These are phyloP conservation scores for Polyploca ridens DNA, from an alignment of 2,888 invertebrate genomes.

Conservation along the genomic window DNA sequence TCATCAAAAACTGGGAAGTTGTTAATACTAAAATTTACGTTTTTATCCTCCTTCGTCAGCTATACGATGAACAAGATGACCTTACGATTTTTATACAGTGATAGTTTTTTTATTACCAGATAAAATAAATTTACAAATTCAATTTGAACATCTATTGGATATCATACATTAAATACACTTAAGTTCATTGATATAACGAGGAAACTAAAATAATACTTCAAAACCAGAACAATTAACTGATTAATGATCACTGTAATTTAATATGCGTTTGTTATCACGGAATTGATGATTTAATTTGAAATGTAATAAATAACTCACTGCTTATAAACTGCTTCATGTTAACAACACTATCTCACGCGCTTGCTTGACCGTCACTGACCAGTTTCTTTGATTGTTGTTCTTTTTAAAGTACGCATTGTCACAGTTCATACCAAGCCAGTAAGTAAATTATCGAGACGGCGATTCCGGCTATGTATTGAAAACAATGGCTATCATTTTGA, in stretches of 20 bases:
- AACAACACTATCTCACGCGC: slow-evolving; percentile 27
- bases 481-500: too few relatives aligned
- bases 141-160: neutral
- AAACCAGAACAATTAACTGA: neutral
- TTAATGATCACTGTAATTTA: slow-evolving; percentile 1
- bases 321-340: slow-evolving; percentile 30
- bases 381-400: slow-evolving; percentile 8
- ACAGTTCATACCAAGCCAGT: neutral
- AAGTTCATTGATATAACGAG: neutral
- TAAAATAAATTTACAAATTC: too few relatives aligned
- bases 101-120: neutral
- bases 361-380: slow-evolving; percentile 50
- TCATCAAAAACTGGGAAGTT: neutral
- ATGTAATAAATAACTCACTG: slow-evolving; percentile 28
- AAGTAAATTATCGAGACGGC: neutral
- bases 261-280: neutral
- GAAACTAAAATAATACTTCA: neutral
- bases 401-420: neutral
- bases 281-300: slow-evolving; percentile 2
- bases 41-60: neutral
- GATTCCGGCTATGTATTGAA: too few relatives aligned
- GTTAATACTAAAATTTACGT: neutral
- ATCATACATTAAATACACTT: neutral
- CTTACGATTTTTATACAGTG: neutral
- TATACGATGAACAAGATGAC: neutral